Evolutionary conservation across 2,113 vertebrate species (phyloP), one percentile per base, ranked within the genome.

Genomic region (Dendrocopos noguchii): DNA sequence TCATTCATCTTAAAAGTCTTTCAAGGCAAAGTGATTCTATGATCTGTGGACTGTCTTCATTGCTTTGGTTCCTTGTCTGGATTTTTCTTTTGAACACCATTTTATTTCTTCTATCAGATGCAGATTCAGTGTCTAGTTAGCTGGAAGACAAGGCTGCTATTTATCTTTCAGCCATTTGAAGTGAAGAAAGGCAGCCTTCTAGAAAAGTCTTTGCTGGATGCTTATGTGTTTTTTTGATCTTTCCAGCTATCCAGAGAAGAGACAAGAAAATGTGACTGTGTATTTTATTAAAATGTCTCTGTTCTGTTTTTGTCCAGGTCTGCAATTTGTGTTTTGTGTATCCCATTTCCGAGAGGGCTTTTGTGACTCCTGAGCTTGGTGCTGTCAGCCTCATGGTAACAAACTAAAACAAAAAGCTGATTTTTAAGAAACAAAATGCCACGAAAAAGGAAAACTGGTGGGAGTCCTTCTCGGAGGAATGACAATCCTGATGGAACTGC

Each of bases 381-480:
- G 93, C 92, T 95, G 80, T 73, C 73, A 84, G 60, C 93, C 78
- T 94, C 53, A 86, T 92, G 74, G 92, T 89, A 94, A 80, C 82
- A 96, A 95, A 94, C 68, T 74, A 83, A 89, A 91, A 75, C 27
- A 3, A 91, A 85, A 91, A 94, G 81, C 96, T 94, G 95, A 66
- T 78, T 96, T 36, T 84, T 86, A 90, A 71, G 86, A 95, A 92
- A 88, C 85, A 98, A 81, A 95, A 99, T 99, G 99, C 99, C 99
- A 64, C 98, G 98, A 79, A 99, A 97, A 96, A 99, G 98, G 97
- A 99, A 98, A 95, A 98, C 98, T 97, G 80, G 97, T 96, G 84
- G 97, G 97, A 98, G 97, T 95, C 85, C 98, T 97, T 94, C 97
- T 91, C 87, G 78, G 94, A 97, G 95, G 95, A 94, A 92, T 36